Evolutionary conservation across 1,140 invertebrate genomes (phyloP).

Genomic region (Leptestheria dahalacensis): DNA sequence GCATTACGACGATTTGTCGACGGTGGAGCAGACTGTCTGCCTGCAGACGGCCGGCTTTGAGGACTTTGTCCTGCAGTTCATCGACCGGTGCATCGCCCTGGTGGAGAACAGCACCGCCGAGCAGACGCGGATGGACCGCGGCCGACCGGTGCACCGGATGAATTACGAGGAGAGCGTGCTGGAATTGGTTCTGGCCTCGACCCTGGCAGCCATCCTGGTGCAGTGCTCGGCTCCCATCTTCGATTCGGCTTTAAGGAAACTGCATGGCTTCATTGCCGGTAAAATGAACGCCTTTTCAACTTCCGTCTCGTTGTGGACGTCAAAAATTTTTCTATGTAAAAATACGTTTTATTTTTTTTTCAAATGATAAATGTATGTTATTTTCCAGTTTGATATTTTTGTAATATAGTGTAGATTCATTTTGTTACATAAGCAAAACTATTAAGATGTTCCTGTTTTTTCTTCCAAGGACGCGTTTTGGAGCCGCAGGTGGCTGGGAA

Average conservation of each 20-base stretch:
- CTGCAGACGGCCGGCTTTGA: slow-evolving; percentile 68
- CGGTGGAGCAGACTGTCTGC: slow-evolving; percentile 59
- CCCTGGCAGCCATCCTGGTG: slow-evolving; percentile 45
- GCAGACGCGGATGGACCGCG: slow-evolving; percentile 37
- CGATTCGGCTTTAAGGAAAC: slow-evolving; percentile 50
- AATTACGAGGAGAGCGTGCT: slow-evolving; percentile 52
- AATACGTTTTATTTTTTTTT: too few relatives aligned
- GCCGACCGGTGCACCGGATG: slow-evolving; percentile 28
- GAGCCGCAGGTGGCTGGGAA: slow-evolving; percentile 69
- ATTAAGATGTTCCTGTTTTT: not conserved
- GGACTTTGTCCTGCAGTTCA: slow-evolving; percentile 71
- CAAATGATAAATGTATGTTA: too few relatives aligned
- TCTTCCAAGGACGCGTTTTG: slow-evolving; percentile 51
- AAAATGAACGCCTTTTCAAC: not conserved
- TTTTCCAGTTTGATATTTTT: too few relatives aligned
- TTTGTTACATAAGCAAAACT: too few relatives aligned
- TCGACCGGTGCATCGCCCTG: slow-evolving; percentile 57
- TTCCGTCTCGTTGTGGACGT: too few relatives aligned
- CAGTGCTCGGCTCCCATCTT: slow-evolving; percentile 46
- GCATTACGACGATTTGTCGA: slow-evolving; percentile 48
- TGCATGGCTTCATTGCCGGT: slow-evolving; percentile 40
- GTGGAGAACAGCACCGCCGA: slow-evolving; percentile 57
- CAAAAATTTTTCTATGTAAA: too few relatives aligned
- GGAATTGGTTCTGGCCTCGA: slow-evolving; percentile 49
- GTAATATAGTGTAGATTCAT: too few relatives aligned